These are phyloP conservation scores for Pemphigus obesinymphae DNA, from an alignment of 1,140 invertebrate species.

Conservation along the genomic window DNA sequence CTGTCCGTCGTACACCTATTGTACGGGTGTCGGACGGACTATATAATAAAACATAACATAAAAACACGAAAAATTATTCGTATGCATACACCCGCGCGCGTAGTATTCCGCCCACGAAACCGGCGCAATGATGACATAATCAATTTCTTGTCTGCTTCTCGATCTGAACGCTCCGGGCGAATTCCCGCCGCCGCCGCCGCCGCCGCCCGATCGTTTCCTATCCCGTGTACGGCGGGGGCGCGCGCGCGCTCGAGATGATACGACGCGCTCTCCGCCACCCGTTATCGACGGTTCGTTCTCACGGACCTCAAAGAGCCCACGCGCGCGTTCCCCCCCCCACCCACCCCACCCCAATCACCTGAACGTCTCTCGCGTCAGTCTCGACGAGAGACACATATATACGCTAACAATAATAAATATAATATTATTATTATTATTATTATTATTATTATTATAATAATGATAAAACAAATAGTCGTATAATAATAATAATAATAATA, in stretches of 20 bases:
- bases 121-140: constrained; percentile 36
- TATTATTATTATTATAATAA: neutral
- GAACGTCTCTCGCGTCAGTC: constrained; percentile 33
- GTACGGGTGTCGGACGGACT: neutral
- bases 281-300: constrained; percentile 18
- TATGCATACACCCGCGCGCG: neutral
- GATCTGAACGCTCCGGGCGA: constrained; percentile 28
- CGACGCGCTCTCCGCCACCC: neutral
- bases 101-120: constrained; percentile 27
- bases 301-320: constrained; percentile 30
- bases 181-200: constrained; percentile 12
- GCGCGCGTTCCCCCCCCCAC: neutral
- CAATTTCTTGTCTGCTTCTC: constrained; percentile 33
- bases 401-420: neutral
- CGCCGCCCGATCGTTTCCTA: neutral
- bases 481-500: no score
- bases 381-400: neutral
- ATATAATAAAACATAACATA: neutral
- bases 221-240: neutral
- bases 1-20: neutral
- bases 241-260: neutral
- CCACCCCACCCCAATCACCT: constrained; percentile 5
- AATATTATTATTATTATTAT: neutral
- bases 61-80: neutral
- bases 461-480: constrained; percentile 9